Evolutionary conservation across 2,113 vertebrate genomes (phyloP).

Genomic region (Ceyx cyanopectus): DNA sequence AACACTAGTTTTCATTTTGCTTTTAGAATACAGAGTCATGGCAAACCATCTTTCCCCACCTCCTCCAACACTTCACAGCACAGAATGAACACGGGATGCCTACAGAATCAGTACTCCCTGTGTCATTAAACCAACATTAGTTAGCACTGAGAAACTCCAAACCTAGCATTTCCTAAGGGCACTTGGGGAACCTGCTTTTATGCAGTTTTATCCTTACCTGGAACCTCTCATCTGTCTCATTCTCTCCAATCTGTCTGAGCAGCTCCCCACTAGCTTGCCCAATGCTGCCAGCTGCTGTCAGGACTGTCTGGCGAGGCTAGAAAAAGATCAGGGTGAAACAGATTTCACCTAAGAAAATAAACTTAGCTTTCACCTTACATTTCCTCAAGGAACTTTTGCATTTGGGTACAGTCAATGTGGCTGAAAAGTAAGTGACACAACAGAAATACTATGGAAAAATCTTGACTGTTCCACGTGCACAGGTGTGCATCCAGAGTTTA

Average conservation of each 20-base stretch:
- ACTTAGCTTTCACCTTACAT: neutral
- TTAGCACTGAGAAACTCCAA: neutral
- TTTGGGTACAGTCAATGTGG: neutral
- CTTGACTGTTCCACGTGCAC: neutral
- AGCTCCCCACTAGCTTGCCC: slow-evolving; percentile 97
- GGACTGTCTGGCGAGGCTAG: slow-evolving; percentile 95
- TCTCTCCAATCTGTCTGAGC: slow-evolving; percentile 97
- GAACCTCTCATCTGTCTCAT: slow-evolving; percentile 96
- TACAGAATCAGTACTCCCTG: neutral
- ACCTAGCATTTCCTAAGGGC: neutral
- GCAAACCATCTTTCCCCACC: neutral
- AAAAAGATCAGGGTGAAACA: neutral
- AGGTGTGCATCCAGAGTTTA: neutral
- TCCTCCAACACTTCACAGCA: neutral
- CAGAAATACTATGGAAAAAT: neutral
- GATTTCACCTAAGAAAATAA: neutral
- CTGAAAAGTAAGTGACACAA: neutral
- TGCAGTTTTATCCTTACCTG: slow-evolving; percentile 80
- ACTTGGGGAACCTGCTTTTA: neutral
- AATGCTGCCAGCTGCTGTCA: slow-evolving; percentile 97
- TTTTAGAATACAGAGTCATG: neutral
- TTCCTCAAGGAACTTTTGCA: neutral
- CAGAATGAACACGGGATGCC: neutral
- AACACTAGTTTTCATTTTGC: neutral
- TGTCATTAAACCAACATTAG: neutral